A percentile compares a stretch with the other conserved stretches of the same genome.
Conservation (phyloP, 92 coral and sea anemone species). For the Metridium senile region DNA sequence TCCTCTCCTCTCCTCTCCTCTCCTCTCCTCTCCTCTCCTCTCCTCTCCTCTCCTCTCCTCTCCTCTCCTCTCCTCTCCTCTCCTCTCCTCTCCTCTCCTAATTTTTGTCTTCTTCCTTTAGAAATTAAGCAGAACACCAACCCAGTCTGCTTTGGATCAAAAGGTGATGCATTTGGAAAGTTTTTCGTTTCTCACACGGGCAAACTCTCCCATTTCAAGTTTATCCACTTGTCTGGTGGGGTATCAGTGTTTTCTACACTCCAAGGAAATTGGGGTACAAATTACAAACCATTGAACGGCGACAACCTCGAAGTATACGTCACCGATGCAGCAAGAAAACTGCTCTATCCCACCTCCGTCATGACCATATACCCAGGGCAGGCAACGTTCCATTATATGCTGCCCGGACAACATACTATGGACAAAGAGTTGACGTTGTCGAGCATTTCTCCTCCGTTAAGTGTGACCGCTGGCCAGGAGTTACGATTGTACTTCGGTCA, state of each 20-base stretch:
- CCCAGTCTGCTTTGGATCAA: slow-evolving; percentile 5
- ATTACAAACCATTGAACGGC: background rate
- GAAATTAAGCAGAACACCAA: background rate
- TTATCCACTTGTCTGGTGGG: background rate
- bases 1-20: slow-evolving; percentile 3
- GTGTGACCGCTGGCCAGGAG: slow-evolving; percentile 13
- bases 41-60: slow-evolving; percentile 14
- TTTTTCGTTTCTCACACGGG: background rate
- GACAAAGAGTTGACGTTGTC: background rate
- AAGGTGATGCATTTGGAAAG: background rate
- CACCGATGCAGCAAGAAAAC: background rate
- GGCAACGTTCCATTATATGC: background rate
- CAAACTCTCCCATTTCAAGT: background rate
- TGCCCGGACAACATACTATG: background rate
- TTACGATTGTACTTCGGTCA: slow-evolving; percentile 1
- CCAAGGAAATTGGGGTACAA: slow-evolving; percentile 13
- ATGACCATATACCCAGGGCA: background rate
- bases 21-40: slow-evolving; percentile 6
- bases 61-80: background rate
- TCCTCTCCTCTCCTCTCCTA: background rate
- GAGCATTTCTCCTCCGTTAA: background rate
- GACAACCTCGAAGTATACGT: background rate
- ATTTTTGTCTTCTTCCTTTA: no score
- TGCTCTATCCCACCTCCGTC: background rate
- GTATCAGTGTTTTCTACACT: background rate